Evolutionary conservation across 2,113 vertebrate genomes (phyloP), one percentile per base, ranked within the genome.

Genomic region (Ammodytes marinus): DNA sequence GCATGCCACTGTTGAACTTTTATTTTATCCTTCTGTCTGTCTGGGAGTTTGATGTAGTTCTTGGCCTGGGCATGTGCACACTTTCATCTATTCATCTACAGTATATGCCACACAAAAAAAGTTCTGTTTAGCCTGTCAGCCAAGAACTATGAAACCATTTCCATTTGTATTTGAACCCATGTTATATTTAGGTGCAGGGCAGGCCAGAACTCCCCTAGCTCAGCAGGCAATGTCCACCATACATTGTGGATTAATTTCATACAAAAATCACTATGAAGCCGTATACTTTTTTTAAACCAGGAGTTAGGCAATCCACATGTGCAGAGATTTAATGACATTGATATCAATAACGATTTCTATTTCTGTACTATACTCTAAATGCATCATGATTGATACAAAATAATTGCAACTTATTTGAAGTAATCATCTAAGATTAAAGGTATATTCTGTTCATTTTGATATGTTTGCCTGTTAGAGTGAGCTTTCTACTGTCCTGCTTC

Each of bases 11-110:
- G 27, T 69, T 47, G 19, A 73, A 43, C 42, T 46, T 64, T 58
- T 1, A 40, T 73, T 61, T 58, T 54, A 46, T 77, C 68, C 12
- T 19, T 47, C 27, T 71, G 55, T 58, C 47, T 66, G 43, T 53
- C 37, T 57, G 35, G 37, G 35, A 54, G 70, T 55, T 74, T 71
- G 12, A 50, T n/a, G 4, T 5, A 5, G 40, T 10, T 66, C 39
- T 71, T 50, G 64, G 47, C 58, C n/a, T 49, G 53, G 9, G 15
- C 5, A 39, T 54, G 6, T 35, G 47, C 8, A 45, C 1, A 5
- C 35, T 46, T 55, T 75, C 6, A 66, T 50, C n/a, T 43, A 2
- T 69, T 59, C 4, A 61, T 60, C 54, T 63, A 27, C 27, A 27
- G 27, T 27, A 27, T 27, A 3, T 65, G 46, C 39, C 13, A 52